Base-by-base conservation (phyloP, 2,888 invertebrate genomes). In the Smittia aterrima region DNA sequence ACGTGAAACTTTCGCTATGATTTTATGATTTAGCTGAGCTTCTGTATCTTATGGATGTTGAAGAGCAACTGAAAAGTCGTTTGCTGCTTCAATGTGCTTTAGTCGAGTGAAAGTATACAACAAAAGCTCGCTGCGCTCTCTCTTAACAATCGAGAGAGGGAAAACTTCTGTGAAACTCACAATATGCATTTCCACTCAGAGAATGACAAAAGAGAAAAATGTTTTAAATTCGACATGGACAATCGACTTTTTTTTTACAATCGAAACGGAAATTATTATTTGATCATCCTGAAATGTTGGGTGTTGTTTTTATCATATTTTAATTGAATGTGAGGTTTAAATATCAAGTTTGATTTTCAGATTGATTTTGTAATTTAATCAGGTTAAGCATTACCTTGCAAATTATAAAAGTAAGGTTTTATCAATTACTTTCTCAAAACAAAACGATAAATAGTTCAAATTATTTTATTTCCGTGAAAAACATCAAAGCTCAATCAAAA, bases 261-360 rank as follows among this genome's bases (percentile, higher is more conserved):
- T 64, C 64, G 7, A 64, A 64, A 58, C 72, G 72, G 72, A 72
- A 72, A 72, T 72, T 62, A 72, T 72, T 72, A 38, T 20, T 72
- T 72, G 58, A 72, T 72, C 72, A 27, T 25, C 53, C 13, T 53
- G n/a, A 58, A 53, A 53, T 11, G 58, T 58, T 22, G 20, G 22
- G 22, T 13, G 24, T 4, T 58, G 20, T 16, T 11, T 47, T 47
- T 47, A 47, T 47, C 11, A 16, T n/a, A 4, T n/a, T 22, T 58
- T 9, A 58, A 58, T 58, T 20, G 58, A 58, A 58, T 58, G 2
- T 32, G 32, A 6, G 32, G 32, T 32, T 3, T 32, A 6, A 32
- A 9, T 32, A 6, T 9, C 9, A 32, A 6, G 32, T 32, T 3
- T 32, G 3, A 32, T 32, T 3, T 32, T 3, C 32, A 3, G 32